phyloP scores from a whole-genome alignment of 2,888 invertebrate genomes.

The Anoplius nigerrimus region DNA sequence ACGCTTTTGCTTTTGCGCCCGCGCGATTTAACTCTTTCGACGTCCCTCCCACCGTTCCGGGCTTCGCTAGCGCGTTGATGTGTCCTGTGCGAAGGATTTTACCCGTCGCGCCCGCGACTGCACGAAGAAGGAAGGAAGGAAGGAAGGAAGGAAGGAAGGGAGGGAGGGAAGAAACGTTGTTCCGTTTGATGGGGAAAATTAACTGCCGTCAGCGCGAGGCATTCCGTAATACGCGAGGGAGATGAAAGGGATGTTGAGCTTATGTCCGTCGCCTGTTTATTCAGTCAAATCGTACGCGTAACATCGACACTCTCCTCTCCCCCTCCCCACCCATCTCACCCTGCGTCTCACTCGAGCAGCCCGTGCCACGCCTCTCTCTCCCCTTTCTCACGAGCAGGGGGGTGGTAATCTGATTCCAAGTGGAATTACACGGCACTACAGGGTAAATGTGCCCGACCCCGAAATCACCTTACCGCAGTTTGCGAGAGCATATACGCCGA shows the following conservation, averaged over 20 bases:
- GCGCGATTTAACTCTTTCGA: too few species aligned
- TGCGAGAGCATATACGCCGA: neutral
- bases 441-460: conserved; percentile 28
- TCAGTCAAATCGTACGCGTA: conserved; percentile 10
- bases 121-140: too few species aligned
- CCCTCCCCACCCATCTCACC: too few species aligned
- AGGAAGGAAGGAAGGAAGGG: too few species aligned
- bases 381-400: too few species aligned
- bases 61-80: too few species aligned
- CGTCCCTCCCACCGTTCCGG: too few species aligned
- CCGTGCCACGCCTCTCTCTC: conserved; percentile 9
- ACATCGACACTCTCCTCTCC: neutral
- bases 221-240: conserved; percentile 17
- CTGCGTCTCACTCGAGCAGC: neutral
- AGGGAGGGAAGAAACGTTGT: too few species aligned
- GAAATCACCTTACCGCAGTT: conserved; percentile 34
- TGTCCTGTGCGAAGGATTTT: too few species aligned
- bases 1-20: too few species aligned
- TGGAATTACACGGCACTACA: conserved; percentile 21
- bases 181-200: too few species aligned
- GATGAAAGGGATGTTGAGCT: conserved; percentile 39
- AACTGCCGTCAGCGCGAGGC: neutral
- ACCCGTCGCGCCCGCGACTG: too few species aligned
- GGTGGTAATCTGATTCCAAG: conserved; percentile 30
- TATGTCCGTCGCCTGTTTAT: conserved; percentile 3